These are phyloP conservation scores for Potamilus streckersoni DNA, from an alignment of 1,140 invertebrate species.

Conservation along the genomic window DNA sequence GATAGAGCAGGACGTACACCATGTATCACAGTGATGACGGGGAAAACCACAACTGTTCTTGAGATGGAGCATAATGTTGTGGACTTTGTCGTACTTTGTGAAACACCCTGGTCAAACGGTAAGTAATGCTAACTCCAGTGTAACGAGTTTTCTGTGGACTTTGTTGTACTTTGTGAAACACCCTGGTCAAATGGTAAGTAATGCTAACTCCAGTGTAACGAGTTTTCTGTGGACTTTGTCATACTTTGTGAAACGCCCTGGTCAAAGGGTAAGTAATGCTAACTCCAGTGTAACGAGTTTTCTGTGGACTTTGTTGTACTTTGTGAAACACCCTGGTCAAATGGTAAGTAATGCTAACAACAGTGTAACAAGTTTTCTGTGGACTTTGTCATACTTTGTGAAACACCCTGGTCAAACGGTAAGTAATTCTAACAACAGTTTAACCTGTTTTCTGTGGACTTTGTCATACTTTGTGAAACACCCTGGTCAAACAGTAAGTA, in stretches of 20 bases:
- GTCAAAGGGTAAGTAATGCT: no score
- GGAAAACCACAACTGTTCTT: constrained; percentile 85
- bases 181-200: constrained; percentile 88
- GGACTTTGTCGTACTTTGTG: constrained; percentile 95
- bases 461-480: no score
- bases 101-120: constrained; percentile 93
- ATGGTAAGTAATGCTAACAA: constrained; percentile 75
- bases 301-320: constrained; percentile 95
- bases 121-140: constrained; percentile 57
- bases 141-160: constrained; percentile 77
- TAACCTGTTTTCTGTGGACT: no score
- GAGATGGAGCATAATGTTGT: constrained; percentile 99
- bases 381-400: constrained; percentile 80
- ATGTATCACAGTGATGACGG: constrained; percentile 90
- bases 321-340: constrained; percentile 92
- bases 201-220: no score
- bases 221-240: no score
- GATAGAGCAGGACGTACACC: constrained; percentile 88
- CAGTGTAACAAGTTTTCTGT: constrained; percentile 65
- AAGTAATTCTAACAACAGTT: no score
- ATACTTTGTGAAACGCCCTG: no score
- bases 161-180: constrained; percentile 93
- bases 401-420: no score
- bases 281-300: no score
- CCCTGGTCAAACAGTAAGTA: no score